Evolutionary conservation across 2,888 invertebrate genomes (phyloP).

Genomic region (Ferrisia virgata): DNA sequence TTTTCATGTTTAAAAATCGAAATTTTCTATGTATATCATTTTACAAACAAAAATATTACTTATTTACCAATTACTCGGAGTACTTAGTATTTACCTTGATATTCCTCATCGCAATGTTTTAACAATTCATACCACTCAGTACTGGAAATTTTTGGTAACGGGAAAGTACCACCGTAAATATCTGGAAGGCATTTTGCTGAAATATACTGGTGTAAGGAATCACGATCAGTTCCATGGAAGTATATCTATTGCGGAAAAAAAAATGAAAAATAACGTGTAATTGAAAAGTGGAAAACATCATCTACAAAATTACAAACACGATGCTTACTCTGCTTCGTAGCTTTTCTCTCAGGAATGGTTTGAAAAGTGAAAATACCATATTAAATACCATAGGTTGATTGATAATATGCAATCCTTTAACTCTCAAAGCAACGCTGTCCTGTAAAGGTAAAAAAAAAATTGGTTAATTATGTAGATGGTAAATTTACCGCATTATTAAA

Average conservation of each 20-base stretch:
- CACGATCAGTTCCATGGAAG: conserved; percentile 70
- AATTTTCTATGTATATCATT: too few relatives aligned
- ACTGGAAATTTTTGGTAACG: conserved; percentile 64
- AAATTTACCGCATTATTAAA: too few relatives aligned
- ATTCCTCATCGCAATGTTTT: conserved; percentile 64
- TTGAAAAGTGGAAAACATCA: neutral
- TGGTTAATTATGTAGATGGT: neutral
- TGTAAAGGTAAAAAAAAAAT: conserved; percentile 54
- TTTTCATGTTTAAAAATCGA: too few relatives aligned
- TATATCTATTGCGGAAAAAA: conserved; percentile 56
- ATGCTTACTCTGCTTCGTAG: conserved; percentile 67
- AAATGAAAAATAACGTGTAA: neutral
- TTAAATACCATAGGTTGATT: conserved; percentile 85
- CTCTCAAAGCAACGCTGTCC: conserved; percentile 77
- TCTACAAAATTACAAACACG: neutral
- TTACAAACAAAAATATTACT: neutral
- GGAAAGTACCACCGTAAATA: conserved; percentile 66
- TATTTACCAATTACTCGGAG: neutral
- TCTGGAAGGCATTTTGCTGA: conserved; percentile 61
- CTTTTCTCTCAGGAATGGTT: conserved; percentile 83
- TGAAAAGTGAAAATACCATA: conserved; percentile 79
- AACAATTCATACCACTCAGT: conserved; percentile 66
- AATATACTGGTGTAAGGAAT: conserved; percentile 61
- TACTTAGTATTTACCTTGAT: conserved; percentile 58
- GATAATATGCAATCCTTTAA: conserved; percentile 83